Base-by-base conservation (phyloP, 2,113 vertebrate species). In the Xyrauchen texanus region DNA sequence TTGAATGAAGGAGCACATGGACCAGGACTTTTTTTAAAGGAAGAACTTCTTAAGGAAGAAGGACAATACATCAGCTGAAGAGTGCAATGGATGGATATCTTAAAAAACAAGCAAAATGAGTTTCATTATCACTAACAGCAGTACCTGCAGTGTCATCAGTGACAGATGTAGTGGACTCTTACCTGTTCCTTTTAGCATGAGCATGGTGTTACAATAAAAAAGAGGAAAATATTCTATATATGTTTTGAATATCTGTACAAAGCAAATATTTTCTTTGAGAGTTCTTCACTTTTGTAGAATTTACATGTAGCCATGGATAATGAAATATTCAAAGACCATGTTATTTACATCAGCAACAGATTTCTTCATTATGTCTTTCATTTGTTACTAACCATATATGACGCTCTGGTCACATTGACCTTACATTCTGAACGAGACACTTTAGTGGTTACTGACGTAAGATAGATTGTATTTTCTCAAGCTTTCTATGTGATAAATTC, bases 381-480 rank as follows among this genome's bases (percentile, higher is more conserved):
- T 93, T 90, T 93, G 65, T 86, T 88, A 86, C 80, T 68, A 87
- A 88, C 81, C 72, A 90, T 88, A 91, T 92, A 85, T 91, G 88
- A 87, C 88, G 91, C 92, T 93, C 93, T 80, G 94, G 94, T 96
- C 95, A 95, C 91, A 94, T 94, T 95, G 95, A 95, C 94, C 93
- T 92, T 79, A 9, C 87, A 90, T 92, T 91, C 88, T 92, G 68
- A 68, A 75, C 49, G 61, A 78, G 49, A 78, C 53, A 60, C 49
- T 34, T 34, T 53, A 47, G 52, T 57, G 45, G 11, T 76, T 75
- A 72, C 21, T 34, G 21, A 34, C 64, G 47, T 71, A 34, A 83
- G 52, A 34, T 73, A 53, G 67, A 83, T 81, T 75, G 80, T 82
- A 34, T 34, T 34, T 34, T 34, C 21, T 34, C 21, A 34, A 34